Conservation (phyloP, 2,797 vertebrate genomes). For the Austrolebias charrua region DNA sequence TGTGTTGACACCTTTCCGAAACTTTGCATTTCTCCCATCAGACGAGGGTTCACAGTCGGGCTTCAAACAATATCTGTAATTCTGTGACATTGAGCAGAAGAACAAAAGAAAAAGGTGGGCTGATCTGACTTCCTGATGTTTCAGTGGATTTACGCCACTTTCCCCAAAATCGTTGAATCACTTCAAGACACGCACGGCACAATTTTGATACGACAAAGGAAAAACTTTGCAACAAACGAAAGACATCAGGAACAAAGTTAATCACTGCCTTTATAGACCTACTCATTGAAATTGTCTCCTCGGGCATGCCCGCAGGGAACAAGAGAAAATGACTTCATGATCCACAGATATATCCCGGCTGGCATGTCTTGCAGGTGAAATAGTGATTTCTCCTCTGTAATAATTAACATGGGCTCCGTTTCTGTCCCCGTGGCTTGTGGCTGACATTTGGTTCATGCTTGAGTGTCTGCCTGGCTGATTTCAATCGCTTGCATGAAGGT, state of each 20-base stretch:
- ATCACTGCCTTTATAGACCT: constrained; percentile 74
- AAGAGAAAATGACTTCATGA: constrained; percentile 71
- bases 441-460: constrained; percentile 87
- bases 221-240: constrained; percentile 27
- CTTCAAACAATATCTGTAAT: constrained; percentile 68
- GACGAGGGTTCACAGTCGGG: constrained; percentile 39
- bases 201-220: constrained; percentile 40
- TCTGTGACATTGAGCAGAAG: constrained; percentile 52
- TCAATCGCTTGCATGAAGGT: constrained; percentile 83
- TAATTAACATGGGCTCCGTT: constrained; percentile 80
- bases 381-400: constrained; percentile 59
- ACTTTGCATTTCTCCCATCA: constrained; percentile 73
- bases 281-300: constrained; percentile 69
- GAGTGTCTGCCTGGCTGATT: constrained; percentile 83
- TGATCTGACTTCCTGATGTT: constrained; percentile 38
- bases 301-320: constrained; percentile 58
- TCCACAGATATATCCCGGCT: constrained; percentile 67
- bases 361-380: constrained; percentile 65
- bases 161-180: constrained; percentile 27
- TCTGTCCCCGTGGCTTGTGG: constrained; percentile 72
- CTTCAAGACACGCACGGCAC: constrained; percentile 47
- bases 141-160: constrained; percentile 15
- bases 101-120: constrained; percentile 53
- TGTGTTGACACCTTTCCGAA: constrained; percentile 75
- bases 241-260: constrained; percentile 61